phyloP scores from a whole-genome alignment of 1,140 invertebrate genomes.

The Aphis gossypii region DNA sequence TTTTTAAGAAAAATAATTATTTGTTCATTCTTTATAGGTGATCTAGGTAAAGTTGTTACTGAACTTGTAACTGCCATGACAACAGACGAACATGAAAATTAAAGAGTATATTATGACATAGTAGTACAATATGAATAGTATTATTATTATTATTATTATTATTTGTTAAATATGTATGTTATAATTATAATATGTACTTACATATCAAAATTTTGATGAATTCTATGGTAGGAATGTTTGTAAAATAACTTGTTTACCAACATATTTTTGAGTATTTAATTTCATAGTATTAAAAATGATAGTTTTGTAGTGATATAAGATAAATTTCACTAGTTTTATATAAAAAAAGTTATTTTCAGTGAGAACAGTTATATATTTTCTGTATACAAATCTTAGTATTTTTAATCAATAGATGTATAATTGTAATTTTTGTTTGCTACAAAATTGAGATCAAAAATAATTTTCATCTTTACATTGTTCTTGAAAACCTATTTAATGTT shows the following conservation, averaged over 20 bases:
- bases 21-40: constrained; percentile 68
- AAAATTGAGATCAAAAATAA: not conserved
- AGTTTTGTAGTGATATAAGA: not conserved
- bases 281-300: not conserved
- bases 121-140: not conserved
- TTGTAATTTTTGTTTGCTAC: not conserved
- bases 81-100: constrained; percentile 37
- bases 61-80: constrained; percentile 78
- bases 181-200: not conserved
- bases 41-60: constrained; percentile 84
- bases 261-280: not conserved
- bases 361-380: not conserved
- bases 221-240: not conserved
- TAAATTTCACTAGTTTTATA: not conserved
- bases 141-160: constrained; percentile 19
- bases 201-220: constrained; percentile 10
- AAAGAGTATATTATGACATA: not conserved
- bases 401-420: not conserved
- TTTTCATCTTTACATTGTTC: not conserved
- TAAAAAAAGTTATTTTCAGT: not conserved
- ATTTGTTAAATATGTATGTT: not conserved
- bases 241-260: not conserved
- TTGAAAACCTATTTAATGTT: not conserved
- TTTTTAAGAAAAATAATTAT: not conserved
- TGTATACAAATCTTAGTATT: not conserved